Evolutionary conservation across 2,888 invertebrate species (phyloP).

Genomic region (Buathra laborator): DNA sequence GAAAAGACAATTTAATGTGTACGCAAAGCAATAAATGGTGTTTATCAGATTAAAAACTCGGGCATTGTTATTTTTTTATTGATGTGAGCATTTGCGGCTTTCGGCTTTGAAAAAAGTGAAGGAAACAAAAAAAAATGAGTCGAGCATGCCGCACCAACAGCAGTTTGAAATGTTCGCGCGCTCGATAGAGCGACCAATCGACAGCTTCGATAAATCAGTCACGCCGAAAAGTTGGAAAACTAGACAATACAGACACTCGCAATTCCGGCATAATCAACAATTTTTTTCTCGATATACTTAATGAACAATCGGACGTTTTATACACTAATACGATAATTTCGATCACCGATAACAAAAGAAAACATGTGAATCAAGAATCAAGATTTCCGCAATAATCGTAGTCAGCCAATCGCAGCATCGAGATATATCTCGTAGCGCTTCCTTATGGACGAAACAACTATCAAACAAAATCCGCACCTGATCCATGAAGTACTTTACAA

Average conservation of each 20-base stretch:
- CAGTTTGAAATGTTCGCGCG: constrained; percentile 35
- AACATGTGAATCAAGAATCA: background rate
- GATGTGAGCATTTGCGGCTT: background rate
- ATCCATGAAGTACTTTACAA: background rate
- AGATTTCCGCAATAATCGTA: background rate
- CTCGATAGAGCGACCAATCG: constrained; percentile 23
- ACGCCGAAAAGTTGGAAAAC: background rate
- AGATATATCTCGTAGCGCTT: constrained; percentile 5
- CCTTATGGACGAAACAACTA: background rate
- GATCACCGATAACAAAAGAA: background rate
- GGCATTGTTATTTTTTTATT: too few relatives aligned
- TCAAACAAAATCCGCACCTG: background rate
- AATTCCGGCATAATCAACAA: background rate
- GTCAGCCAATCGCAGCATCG: constrained; percentile 31
- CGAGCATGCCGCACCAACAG: background rate
- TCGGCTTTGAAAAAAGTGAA: background rate
- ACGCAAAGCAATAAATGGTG: background rate
- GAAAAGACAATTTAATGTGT: background rate
- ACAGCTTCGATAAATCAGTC: background rate
- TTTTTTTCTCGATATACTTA: background rate
- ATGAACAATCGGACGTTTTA: background rate
- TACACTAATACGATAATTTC: background rate
- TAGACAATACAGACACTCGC: background rate
- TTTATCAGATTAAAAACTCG: background rate
- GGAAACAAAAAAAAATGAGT: background rate